A percentile compares a stretch with the other conserved stretches of the same genome.
These are phyloP conservation scores for Kryptopterus vitreolus DNA, from an alignment of 2,797 vertebrate genomes.

Conservation along the genomic window DNA sequence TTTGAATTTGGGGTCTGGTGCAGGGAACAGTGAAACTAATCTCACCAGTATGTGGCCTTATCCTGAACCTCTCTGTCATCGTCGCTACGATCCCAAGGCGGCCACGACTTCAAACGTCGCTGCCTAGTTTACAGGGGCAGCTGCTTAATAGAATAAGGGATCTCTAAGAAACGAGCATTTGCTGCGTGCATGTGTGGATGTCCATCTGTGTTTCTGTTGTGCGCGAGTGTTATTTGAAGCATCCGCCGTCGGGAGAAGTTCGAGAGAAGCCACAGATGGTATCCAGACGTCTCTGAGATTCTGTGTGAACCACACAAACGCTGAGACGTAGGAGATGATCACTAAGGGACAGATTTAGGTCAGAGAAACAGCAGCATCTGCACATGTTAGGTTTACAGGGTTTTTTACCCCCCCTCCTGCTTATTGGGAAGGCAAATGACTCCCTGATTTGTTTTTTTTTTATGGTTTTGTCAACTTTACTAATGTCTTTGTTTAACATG, in stretches of 20 bases:
- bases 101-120: slow-evolving; percentile 48
- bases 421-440: neutral
- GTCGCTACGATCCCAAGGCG: slow-evolving; percentile 40
- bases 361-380: slow-evolving; percentile 27
- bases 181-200: slow-evolving; percentile 50
- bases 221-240: slow-evolving; percentile 45
- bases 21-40: slow-evolving; percentile 38
- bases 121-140: slow-evolving; percentile 29
- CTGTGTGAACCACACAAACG: slow-evolving; percentile 57
- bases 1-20: slow-evolving; percentile 13
- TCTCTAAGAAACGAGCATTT: slow-evolving; percentile 51
- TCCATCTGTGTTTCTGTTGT: slow-evolving; percentile 34
- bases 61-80: slow-evolving; percentile 35
- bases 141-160: slow-evolving; percentile 33
- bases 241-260: slow-evolving; percentile 50
- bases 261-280: slow-evolving; percentile 48
- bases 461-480: neutral
- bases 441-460: neutral
- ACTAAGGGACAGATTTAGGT: slow-evolving; percentile 36
- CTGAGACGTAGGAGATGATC: slow-evolving; percentile 37
- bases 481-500: neutral
- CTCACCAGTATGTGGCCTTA: slow-evolving; percentile 37
- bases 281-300: slow-evolving; percentile 52
- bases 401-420: neutral
- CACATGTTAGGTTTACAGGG: neutral